Conservation (phyloP, 35 echinoderm and acorn worm species). For the Nesometra sesokonis region DNA sequence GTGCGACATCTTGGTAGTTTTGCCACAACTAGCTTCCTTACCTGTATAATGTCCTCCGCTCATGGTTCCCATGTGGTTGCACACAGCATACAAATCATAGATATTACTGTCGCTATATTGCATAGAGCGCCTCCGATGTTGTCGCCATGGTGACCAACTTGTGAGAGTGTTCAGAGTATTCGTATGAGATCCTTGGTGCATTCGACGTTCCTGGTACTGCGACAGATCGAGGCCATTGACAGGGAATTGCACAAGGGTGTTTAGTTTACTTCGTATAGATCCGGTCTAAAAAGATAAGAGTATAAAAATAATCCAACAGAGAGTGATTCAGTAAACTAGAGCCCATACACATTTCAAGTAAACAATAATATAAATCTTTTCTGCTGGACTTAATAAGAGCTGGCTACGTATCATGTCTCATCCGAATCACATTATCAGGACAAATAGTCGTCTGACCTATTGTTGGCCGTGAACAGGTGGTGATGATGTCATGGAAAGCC, state of each 20-base stretch:
- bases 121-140: slow-evolving; percentile 20
- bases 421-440: too few relatives aligned
- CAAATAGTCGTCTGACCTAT: too few relatives aligned
- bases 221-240: slow-evolving; percentile 61
- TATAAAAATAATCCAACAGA: too few relatives aligned
- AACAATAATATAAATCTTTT: too few relatives aligned
- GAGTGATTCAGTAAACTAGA: too few relatives aligned
- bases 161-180: slow-evolving; percentile 50
- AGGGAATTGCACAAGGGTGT: slow-evolving; percentile 73
- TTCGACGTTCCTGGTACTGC: slow-evolving; percentile 51
- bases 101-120: slow-evolving; percentile 19
- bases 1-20: too few relatives aligned
- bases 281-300: slow-evolving; percentile 32
- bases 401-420: too few relatives aligned
- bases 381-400: too few relatives aligned
- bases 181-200: slow-evolving; percentile 13
- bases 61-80: slow-evolving; percentile 83
- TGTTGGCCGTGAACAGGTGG: too few relatives aligned
- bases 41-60: slow-evolving; percentile 94
- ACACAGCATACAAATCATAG: slow-evolving; percentile 81
- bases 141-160: slow-evolving; percentile 84
- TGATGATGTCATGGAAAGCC: too few relatives aligned
- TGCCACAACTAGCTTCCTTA: too few relatives aligned
- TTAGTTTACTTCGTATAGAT: slow-evolving; percentile 57
- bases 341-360: too few relatives aligned